phyloP scores from a whole-genome alignment of 2,888 invertebrate species.

The Polydrusus tereticollis region DNA sequence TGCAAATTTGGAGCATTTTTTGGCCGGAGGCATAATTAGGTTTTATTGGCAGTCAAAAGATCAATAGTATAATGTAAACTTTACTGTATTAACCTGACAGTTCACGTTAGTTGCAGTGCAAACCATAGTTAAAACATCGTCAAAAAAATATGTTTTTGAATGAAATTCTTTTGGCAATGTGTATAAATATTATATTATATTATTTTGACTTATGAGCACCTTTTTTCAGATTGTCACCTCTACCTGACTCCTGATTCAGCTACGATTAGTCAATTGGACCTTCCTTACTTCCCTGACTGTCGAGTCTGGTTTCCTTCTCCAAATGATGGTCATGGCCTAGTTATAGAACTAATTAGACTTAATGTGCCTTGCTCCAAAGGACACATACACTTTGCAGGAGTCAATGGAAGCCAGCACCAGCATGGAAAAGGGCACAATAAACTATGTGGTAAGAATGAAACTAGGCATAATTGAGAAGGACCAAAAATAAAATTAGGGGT shows the following conservation, averaged over 20 bases:
- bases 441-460: constrained; percentile 69
- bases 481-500: too few species aligned
- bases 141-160: too few species aligned
- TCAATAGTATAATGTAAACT: too few species aligned
- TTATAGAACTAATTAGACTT: constrained; percentile 76
- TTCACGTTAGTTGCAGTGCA: too few species aligned
- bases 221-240: constrained; percentile 72
- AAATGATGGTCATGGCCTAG: constrained; percentile 69
- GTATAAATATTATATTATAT: too few species aligned
- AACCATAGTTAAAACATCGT: too few species aligned
- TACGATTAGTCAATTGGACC: constrained; percentile 69
- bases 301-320: constrained; percentile 70
- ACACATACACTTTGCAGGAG: constrained; percentile 72
- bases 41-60: too few species aligned
- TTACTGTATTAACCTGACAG: too few species aligned
- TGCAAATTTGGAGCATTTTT: too few species aligned
- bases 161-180: too few species aligned
- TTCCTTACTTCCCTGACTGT: constrained; percentile 70
- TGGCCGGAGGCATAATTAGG: too few species aligned
- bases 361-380: constrained; percentile 78
- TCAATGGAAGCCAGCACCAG: constrained; percentile 58
- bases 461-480: not conserved
- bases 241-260: constrained; percentile 68
- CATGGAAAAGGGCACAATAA: constrained; percentile 60
- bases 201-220: too few species aligned